A percentile compares a stretch with the other conserved stretches of the same genome.
Conservation (phyloP, 2,888 invertebrate species). For the Uloborus plumipes region DNA sequence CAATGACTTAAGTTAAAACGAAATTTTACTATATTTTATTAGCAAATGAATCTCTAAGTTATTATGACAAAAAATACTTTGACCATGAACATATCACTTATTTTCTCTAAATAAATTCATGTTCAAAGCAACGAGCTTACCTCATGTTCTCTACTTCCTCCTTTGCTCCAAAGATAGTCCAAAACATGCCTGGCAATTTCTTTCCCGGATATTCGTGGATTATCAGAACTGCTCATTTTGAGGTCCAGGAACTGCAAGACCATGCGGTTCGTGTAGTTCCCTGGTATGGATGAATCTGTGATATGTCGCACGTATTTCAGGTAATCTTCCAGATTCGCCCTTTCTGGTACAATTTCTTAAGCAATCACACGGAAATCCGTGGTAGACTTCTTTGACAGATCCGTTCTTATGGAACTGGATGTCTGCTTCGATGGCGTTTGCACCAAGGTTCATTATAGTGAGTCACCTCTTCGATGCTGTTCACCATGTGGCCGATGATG, state of each 20-base stretch:
- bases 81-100: no score
- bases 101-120: no score
- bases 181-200: constrained; percentile 46
- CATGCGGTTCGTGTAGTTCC: constrained; percentile 28
- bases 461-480: constrained; percentile 66
- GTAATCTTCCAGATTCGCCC: constrained; percentile 57
- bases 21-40: no score
- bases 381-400: constrained; percentile 63
- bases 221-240: constrained; percentile 23
- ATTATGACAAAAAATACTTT: no score
- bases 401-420: constrained; percentile 66
- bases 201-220: constrained; percentile 23
- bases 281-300: constrained; percentile 47
- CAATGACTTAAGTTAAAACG: no score
- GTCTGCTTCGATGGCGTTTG: constrained; percentile 67
- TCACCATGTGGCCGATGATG: constrained; percentile 68
- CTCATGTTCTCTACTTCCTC: constrained; percentile 26
- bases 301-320: constrained; percentile 64
- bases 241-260: constrained; percentile 51
- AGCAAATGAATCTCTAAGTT: no score
- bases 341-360: constrained; percentile 65
- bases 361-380: constrained; percentile 68
- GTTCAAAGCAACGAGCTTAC: constrained; percentile 1
- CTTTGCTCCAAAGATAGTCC: constrained; percentile 43
- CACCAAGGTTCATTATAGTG: constrained; percentile 65